Percentiles rank a stretch among this genome's conserved stretches.
Conservation (phyloP, 2,113 vertebrate species). For the Seriola rivoliana region DNA sequence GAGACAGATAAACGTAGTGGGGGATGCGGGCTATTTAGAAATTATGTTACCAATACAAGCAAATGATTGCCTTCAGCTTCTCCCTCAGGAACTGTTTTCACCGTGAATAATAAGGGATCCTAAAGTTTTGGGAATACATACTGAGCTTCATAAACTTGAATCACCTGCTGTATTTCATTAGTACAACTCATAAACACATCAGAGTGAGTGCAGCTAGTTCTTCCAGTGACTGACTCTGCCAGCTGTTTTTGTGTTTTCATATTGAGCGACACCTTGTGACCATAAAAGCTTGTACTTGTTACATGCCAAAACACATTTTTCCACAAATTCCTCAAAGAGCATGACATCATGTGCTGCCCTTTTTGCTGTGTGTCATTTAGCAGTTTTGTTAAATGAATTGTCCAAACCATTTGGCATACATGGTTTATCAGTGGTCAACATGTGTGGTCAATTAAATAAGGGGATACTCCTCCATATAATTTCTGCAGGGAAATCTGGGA, state of each 20-base stretch:
- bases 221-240: slow-evolving; percentile 31
- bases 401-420: slow-evolving; percentile 22
- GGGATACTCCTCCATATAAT: slow-evolving; percentile 6
- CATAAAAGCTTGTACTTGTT: slow-evolving; percentile 31
- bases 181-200: slow-evolving; percentile 55
- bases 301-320: slow-evolving; percentile 2
- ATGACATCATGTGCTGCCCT: background rate
- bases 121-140: slow-evolving; percentile 38
- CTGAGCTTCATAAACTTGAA: slow-evolving; percentile 50
- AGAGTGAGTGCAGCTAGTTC: slow-evolving; percentile 11
- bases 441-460: slow-evolving; percentile 43
- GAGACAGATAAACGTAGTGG: slow-evolving; percentile 44
- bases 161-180: slow-evolving; percentile 57
- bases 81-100: slow-evolving; percentile 37
- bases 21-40: slow-evolving; percentile 47
- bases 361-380: background rate
- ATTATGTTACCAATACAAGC: slow-evolving; percentile 22
- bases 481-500: slow-evolving; percentile 14
- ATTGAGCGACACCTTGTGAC: background rate
- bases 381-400: background rate
- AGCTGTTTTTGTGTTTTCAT: slow-evolving; percentile 44
- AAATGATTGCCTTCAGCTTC: slow-evolving; percentile 62
- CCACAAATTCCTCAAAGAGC: background rate
- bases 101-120: slow-evolving; percentile 42
- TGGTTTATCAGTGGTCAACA: slow-evolving; percentile 46